Evolutionary conservation across 2,888 invertebrate species (phyloP).

Genomic region (Ectropis crepuscularia): DNA sequence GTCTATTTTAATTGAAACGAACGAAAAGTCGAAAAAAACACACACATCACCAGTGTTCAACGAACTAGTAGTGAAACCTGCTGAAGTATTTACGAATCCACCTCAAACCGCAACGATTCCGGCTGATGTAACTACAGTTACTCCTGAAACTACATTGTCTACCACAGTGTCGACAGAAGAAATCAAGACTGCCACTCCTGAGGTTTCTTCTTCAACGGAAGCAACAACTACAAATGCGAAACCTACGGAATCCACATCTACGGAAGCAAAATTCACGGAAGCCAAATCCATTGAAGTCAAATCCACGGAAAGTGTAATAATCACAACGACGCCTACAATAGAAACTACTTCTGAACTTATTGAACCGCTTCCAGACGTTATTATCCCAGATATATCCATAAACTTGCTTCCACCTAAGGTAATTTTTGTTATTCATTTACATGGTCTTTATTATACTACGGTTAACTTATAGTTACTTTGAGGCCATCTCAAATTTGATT

Average conservation of each 20-base stretch:
- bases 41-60: background rate
- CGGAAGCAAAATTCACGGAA: too few species aligned
- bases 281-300: background rate
- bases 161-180: background rate
- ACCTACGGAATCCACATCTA: background rate
- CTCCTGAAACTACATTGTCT: background rate
- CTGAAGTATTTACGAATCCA: slow-evolving; percentile 15
- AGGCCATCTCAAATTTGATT: too few species aligned
- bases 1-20: background rate
- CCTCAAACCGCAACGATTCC: slow-evolving; percentile 1
- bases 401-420: slow-evolving; percentile 29
- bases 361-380: slow-evolving; percentile 5
- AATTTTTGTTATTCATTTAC: background rate
- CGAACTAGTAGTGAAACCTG: background rate
- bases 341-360: background rate
- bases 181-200: background rate
- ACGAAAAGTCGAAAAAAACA: background rate
- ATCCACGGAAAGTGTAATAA: background rate
- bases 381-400: slow-evolving; percentile 7
- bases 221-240: background rate
- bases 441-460: too few species aligned
- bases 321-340: background rate
- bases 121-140: background rate
- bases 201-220: background rate
- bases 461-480: too few species aligned